Conservation (phyloP, 2,888 invertebrate species). For the Ichneumoninae sp. region DNA sequence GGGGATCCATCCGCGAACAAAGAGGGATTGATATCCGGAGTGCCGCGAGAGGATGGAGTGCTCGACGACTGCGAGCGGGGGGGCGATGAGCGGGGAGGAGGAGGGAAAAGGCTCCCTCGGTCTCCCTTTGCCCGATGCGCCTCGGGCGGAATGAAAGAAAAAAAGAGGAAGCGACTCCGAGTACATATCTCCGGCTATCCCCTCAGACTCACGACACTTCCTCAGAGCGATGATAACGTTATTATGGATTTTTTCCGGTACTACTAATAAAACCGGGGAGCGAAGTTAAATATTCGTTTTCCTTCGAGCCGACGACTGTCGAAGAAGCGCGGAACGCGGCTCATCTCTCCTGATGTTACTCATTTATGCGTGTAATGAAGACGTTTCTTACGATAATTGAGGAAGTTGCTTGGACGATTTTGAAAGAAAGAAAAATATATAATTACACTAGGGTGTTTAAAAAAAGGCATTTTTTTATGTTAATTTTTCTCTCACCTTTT, state of each 20-base stretch:
- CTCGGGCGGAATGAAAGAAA: constrained; percentile 19
- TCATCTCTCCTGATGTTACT: constrained; percentile 29
- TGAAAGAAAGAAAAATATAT: background rate
- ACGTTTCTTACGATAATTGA: constrained; percentile 53
- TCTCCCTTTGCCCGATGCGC: constrained; percentile 47
- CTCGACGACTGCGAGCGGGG: constrained; percentile 32
- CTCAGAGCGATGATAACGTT: constrained; percentile 62
- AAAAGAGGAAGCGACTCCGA: constrained; percentile 45
- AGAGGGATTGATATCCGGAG: constrained; percentile 72
- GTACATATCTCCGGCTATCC: constrained; percentile 29
- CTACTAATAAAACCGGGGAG: constrained; percentile 43
- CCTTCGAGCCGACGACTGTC: background rate
- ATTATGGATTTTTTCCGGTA: constrained; percentile 65
- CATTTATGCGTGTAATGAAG: constrained; percentile 47
- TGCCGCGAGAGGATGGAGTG: constrained; percentile 57
- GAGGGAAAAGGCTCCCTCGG: constrained; percentile 28
- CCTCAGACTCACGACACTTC: constrained; percentile 32
- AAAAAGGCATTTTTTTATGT: too few relatives aligned
- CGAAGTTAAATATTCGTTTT: constrained; percentile 39
- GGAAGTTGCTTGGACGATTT: constrained; percentile 7
- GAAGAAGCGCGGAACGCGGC: constrained; percentile 4
- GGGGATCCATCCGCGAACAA: constrained; percentile 76
- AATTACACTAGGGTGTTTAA: background rate
- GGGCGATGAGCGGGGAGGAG: background rate
- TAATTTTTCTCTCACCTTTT: too few relatives aligned